These are phyloP conservation scores for Chydorus sphaericus DNA, from an alignment of 2,888 invertebrate species.

Conservation along the genomic window DNA sequence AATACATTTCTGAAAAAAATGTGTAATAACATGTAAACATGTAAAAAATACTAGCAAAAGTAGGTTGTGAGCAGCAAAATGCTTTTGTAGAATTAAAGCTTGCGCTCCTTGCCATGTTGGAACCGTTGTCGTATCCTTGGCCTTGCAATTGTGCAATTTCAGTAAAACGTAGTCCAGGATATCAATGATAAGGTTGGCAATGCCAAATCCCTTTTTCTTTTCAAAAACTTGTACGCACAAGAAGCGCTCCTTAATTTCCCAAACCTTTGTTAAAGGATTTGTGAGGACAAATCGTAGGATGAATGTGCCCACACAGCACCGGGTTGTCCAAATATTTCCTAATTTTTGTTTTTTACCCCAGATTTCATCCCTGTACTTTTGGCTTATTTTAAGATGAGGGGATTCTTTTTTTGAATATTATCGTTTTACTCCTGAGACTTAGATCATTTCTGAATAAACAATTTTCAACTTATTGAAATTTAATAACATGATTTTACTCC, in stretches of 20 bases:
- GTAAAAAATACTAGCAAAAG: conserved; percentile 6
- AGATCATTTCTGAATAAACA: too few species aligned
- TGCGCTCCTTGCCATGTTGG: conserved; percentile 15
- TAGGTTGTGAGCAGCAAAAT: not conserved
- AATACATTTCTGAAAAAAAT: too few species aligned
- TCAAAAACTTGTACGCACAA: conserved; percentile 1
- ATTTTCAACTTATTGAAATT: too few species aligned
- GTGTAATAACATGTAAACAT: too few species aligned
- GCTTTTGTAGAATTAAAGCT: conserved; percentile 5
- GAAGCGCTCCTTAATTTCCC: conserved; percentile 4
- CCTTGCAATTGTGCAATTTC: conserved; percentile 8
- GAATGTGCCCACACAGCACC: too few species aligned
- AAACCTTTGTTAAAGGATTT: not conserved
- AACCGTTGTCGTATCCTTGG: conserved; percentile 14
- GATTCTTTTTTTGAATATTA: too few species aligned
- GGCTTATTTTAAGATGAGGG: too few species aligned
- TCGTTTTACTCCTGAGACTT: too few species aligned
- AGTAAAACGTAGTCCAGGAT: not conserved
- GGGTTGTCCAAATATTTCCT: too few species aligned
- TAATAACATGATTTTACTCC: too few species aligned
- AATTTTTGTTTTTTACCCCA: too few species aligned
- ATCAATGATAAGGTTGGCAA: not conserved
- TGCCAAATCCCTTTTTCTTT: not conserved
- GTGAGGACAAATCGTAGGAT: conserved; percentile 15
- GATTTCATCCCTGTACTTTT: too few species aligned